A percentile compares a stretch with the other conserved stretches of the same genome.
Evolutionary conservation across 2,888 invertebrate genomes (phyloP).

Genomic region (Aphodius sticticus): DNA sequence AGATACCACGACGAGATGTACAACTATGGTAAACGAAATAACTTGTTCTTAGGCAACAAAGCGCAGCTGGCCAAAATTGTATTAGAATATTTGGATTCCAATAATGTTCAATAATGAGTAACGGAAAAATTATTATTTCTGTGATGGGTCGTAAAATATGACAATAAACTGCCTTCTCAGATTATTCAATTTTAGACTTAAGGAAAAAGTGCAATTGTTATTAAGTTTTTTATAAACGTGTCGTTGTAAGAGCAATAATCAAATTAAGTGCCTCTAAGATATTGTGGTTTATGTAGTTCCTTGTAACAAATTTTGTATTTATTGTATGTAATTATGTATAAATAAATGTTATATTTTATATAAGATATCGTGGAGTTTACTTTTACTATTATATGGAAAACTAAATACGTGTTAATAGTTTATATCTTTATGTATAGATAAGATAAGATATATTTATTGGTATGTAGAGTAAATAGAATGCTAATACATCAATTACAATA

Average conservation of each 20-base stretch:
- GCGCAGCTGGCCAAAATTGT: conserved; percentile 67
- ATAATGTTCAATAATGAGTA: background rate
- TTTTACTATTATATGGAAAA: background rate
- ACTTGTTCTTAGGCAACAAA: conserved; percentile 64
- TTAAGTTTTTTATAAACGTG: background rate
- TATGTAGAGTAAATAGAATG: too few relatives aligned
- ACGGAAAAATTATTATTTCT: background rate
- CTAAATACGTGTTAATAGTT: too few relatives aligned
- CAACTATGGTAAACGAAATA: conserved; percentile 53
- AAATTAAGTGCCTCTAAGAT: too few relatives aligned
- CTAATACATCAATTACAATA: too few relatives aligned
- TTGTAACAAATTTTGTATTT: background rate
- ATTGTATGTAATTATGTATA: background rate
- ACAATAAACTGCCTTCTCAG: background rate
- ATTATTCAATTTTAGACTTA: background rate
- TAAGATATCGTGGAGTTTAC: background rate
- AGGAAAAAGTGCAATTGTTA: background rate
- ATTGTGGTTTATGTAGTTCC: background rate
- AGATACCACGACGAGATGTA: conserved; percentile 56
- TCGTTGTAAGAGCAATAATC: background rate
- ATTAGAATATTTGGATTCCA: conserved; percentile 48
- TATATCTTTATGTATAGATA: too few relatives aligned
- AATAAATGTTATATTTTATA: background rate
- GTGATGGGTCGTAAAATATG: background rate
- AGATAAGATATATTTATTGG: too few relatives aligned